These are phyloP conservation scores for Eupithecia subumbrata DNA, from an alignment of 2,888 invertebrate genomes.

Conservation along the genomic window DNA sequence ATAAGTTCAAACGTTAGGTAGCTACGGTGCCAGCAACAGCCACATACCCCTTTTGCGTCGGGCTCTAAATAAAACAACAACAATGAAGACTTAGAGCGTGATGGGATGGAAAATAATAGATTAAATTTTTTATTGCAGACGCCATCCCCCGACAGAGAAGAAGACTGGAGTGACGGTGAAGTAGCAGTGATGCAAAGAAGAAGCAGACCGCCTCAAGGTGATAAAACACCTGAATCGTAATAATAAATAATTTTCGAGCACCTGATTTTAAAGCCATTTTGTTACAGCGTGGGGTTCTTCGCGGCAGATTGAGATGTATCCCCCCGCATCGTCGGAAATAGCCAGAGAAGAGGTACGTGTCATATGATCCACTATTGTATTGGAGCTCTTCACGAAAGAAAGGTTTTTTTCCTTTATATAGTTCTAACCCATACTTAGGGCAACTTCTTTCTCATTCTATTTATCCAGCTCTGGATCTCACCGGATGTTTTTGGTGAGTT, in stretches of 20 bases:
- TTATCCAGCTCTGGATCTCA: not conserved
- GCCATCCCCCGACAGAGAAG: conserved; percentile 73
- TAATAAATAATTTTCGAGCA: not conserved
- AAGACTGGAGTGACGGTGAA: conserved; percentile 75
- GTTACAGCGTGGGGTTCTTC: conserved; percentile 66
- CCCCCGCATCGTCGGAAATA: conserved; percentile 55
- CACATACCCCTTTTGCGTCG: too few relatives aligned
- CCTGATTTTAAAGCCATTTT: not conserved
- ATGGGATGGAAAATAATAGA: not conserved
- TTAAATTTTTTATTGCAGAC: conserved; percentile 53
- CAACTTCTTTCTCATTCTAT: not conserved
- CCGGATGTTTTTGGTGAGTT: not conserved
- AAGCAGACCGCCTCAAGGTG: conserved; percentile 60
- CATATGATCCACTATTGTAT: not conserved
- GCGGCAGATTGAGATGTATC: conserved; percentile 67
- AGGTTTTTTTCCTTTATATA: too few relatives aligned
- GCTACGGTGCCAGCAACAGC: not conserved
- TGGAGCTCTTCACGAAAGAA: not conserved
- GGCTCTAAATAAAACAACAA: not conserved
- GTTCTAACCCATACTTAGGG: too few relatives aligned
- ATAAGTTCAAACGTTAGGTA: not conserved
- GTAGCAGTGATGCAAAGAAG: conserved; percentile 57
- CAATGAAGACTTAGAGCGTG: not conserved
- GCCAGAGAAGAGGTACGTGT: conserved; percentile 64
- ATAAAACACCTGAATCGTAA: not conserved